Evolutionary conservation across 92 coral and sea anemone genomes (phyloP).

Genomic region (Muricea muricata): DNA sequence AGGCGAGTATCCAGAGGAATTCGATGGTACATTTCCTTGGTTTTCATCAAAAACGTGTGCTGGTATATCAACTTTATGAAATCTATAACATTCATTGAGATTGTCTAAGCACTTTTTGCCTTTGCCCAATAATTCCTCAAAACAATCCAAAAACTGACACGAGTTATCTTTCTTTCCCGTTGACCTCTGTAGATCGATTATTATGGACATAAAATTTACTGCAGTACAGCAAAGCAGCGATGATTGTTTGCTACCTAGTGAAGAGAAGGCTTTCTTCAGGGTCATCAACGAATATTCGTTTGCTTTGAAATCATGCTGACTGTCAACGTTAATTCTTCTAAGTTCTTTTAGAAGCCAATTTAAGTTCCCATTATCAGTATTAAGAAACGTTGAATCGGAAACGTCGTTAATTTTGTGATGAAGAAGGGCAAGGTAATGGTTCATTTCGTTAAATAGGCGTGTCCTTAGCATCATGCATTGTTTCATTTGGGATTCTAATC

Average conservation of each 20-base stretch:
- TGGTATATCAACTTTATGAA: constrained; percentile 29
- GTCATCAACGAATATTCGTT: neutral
- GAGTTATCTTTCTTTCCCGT: neutral
- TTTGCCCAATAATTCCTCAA: neutral
- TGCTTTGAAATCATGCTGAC: neutral
- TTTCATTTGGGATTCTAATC: constrained; percentile 15
- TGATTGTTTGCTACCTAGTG: constrained; percentile 14
- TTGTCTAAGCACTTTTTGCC: neutral
- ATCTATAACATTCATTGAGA: constrained; percentile 10
- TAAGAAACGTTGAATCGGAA: neutral
- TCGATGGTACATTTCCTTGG: neutral
- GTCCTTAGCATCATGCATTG: constrained; percentile 22
- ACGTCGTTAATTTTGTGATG: constrained; percentile 6
- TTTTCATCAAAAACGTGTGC: neutral
- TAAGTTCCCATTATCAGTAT: neutral
- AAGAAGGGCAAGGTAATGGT: neutral
- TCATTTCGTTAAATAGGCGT: constrained; percentile 14
- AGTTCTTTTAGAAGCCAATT: constrained; percentile 26
- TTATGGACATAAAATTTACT: neutral
- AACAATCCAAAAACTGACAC: neutral
- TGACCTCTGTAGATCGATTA: neutral
- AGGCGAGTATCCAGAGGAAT: neutral
- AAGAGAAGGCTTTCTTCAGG: neutral
- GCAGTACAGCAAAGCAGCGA: neutral
- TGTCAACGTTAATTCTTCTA: neutral